Base-by-base conservation (phyloP, 2,113 vertebrate species). In the Synchiropus splendidus region DNA sequence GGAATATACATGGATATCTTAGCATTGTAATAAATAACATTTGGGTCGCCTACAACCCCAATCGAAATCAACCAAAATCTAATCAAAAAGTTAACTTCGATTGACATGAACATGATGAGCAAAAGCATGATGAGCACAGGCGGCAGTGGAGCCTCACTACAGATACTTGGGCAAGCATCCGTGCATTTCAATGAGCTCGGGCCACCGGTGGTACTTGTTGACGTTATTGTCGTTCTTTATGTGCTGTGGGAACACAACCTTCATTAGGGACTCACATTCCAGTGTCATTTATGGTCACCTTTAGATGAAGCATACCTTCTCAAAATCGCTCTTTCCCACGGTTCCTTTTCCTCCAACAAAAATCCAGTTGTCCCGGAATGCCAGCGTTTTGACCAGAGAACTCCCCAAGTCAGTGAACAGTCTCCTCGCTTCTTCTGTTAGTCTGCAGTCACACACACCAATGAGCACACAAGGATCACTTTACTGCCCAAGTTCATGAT, bases 281-380 rank as follows among this genome's bases (percentile, higher is more conserved):
- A 35, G 14, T 14, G 6, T 12, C 5, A 36, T 14, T 8, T 10
- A 10, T 37, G 12, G n/a, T 15, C 3, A 13, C 5, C 10, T 2
- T 9, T 2, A 13, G n/a, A 14, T 15, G 11, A 2, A 9, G 5
- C 9, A 36, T 58, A 97, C 93, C 91, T 93, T 88, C 68, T 97
- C 93, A 61, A 89, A 90, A 15, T 49, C 68, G 59, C 78, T 89
- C 70, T 87, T 84, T 5, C 70, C 80, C 14, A 60, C 67, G 21
- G 79, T 81, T 58, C 90, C 91, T 80, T 92, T 95, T 6, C 86
- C 89, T 27, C 92, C 94, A 1, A 91, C 89, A 71, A 97, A 97
- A 61, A 94, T 72, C 94, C 94, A 97, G 75, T 85, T 93, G 51
- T 97, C 92, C 76, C 94, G 82, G 58, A 89, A 97, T 0, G 69